Base-by-base conservation (phyloP, 2,888 invertebrate species). In the Drosophila dives region DNA sequence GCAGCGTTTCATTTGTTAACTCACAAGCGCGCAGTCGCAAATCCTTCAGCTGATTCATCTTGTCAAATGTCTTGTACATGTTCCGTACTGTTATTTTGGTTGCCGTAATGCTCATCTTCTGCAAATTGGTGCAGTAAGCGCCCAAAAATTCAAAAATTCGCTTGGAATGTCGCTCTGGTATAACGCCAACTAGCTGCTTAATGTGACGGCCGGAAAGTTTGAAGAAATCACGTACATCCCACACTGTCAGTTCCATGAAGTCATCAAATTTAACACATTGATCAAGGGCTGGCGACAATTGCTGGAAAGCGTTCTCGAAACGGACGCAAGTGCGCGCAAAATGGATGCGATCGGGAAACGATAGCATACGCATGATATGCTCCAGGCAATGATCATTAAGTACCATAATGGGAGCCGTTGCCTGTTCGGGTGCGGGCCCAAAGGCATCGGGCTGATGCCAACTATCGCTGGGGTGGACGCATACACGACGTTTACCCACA, bases 191-290 rank as follows among this genome's bases (percentile, higher is more conserved):
- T 2, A 86, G 15, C 0, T 55, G 7, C 26, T 64, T 45, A 0
- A 86, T 51, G 48, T 61, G 4, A 0, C 1, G 1, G 2, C 86
- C 90, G 1, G 79, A 74, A 1, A 86, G 45, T 5, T 4, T 10
- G 8, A 90, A 90, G 29, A 86, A 90, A 20, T 88, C 81, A 0
- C 72, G 75, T 11, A 90, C 36, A 48, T 86, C 83, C 89, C 89
- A 90, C 6, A 69, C 29, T 0, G 86, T 88, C 79, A 90, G 51
- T 0, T 12, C 11, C 2, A 34, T 23, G 1, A 86, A 71, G 0
- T 51, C 6, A 1, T 29, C 6, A 5, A 77, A 62, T 7, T 68
- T 38, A 0, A 86, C 7, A 0, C 10, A 26, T 45, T 61, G 71
- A 36, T 89, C 73, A 20, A 81, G 23, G 0, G 54, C 15, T 20